Base-by-base conservation (phyloP, 2,113 vertebrate species). In the Stomatorhinus ivindoensis region DNA sequence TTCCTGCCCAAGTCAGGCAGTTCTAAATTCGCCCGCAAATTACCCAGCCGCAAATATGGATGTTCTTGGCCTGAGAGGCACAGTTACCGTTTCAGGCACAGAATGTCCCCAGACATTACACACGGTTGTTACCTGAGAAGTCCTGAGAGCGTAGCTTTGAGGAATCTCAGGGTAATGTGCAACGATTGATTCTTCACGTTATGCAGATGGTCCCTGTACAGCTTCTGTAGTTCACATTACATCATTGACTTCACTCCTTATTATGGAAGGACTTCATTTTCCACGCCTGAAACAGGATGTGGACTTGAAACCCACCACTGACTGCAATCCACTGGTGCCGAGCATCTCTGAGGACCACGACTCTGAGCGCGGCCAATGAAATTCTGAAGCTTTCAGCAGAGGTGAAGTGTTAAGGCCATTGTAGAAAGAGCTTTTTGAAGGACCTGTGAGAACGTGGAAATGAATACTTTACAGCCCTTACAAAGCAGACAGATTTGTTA, bases 401-500 rank as follows among this genome's bases (percentile, higher is more conserved):
- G 90, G 83, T 65, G 89, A 89, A 93, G 91, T 92, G 93, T 85
- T 89, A 86, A 46, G 89, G 88, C 90, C 89, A 44, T 76, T 39
- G 92, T 91, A 90, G 88, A 89, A 90, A 89, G 85, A 91, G 91
- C 92, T 94, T 92, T 93, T 89, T 46, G 39, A 80, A 82, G 69
- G 48, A 13, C 69, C 51, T 83, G 82, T 91, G 91, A 85, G 88
- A 92, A 88, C 85, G 91, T 91, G 87, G 90, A 91, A 90, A 93
- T 44, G 31, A 65, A 86, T 88, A 90, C 92, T 93, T 91, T 91
- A 93, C 55, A 90, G 90, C 91, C 91, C 93, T 89, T 93, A 92
- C 93, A 91, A 92, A 94, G 93, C 92, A 93, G 91, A 92, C 93
- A 91, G 92, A 93, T 94, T 94, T 93, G 93, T 93, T 92, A 92